Percentiles rank a stretch among this genome's conserved stretches.
phyloP scores from a whole-genome alignment of 2,113 vertebrate species.

The Athene noctua region DNA sequence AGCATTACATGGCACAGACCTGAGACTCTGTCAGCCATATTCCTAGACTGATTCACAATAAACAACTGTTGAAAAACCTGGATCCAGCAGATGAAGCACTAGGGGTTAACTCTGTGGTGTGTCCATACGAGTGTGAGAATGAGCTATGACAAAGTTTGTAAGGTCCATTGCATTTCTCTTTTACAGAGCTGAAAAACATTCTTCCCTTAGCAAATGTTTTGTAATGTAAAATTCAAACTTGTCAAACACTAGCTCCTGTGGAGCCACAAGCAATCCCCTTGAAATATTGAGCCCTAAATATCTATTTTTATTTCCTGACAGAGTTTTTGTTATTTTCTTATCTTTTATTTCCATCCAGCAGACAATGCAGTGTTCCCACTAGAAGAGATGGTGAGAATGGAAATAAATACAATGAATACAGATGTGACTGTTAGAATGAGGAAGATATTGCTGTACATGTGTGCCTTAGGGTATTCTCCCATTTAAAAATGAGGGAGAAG shows the following conservation, averaged over 20 bases:
- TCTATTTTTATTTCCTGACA: neutral
- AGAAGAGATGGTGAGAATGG: neutral
- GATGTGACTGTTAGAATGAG: neutral
- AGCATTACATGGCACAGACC: neutral
- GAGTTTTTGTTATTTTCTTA: constrained; percentile 38
- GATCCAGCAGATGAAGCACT: neutral
- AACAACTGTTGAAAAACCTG: neutral
- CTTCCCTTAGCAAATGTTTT: neutral
- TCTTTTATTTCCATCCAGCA: constrained; percentile 22
- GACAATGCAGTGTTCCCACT: neutral
- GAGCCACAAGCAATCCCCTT: neutral
- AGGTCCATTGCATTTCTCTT: neutral
- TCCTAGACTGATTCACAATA: neutral
- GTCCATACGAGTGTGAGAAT: neutral
- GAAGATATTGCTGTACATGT: neutral
- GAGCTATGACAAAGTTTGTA: neutral
- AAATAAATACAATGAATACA: constrained; percentile 11
- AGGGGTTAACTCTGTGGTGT: neutral
- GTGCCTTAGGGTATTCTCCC: neutral
- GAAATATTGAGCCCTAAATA: constrained; percentile 31
- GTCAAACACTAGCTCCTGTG: neutral
- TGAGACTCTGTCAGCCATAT: neutral
- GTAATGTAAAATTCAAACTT: neutral
- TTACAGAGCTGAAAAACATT: neutral
- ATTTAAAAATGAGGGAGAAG: neutral